Evolutionary conservation across 2,797 vertebrate species (phyloP).

Genomic region (Pangasius krempfi): DNA sequence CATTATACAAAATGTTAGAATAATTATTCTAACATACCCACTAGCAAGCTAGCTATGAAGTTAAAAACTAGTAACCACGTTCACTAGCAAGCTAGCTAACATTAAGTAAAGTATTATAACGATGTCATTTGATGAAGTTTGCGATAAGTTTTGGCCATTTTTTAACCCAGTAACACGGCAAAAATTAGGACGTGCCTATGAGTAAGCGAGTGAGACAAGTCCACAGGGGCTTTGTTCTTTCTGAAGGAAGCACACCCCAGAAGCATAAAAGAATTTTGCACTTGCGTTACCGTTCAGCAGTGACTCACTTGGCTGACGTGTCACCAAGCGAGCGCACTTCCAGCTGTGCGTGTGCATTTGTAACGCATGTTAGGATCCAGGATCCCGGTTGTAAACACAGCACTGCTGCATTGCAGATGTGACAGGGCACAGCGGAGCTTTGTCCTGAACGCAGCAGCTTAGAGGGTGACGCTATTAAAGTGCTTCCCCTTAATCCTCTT

Average conservation of each 20-base stretch:
- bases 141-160: neutral
- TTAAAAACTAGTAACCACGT: neutral
- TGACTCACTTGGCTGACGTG: constrained; percentile 21
- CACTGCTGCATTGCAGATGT: constrained; percentile 47
- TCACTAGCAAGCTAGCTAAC: neutral
- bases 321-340: constrained; percentile 11
- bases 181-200: neutral
- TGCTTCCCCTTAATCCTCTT: constrained; percentile 42
- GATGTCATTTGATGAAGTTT: neutral
- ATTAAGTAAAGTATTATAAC: neutral
- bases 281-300: neutral
- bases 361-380: constrained; percentile 10
- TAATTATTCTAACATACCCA: too few species aligned
- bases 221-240: neutral
- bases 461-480: constrained; percentile 39
- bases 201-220: neutral
- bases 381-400: constrained; percentile 21
- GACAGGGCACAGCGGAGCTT: constrained; percentile 25
- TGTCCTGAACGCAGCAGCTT: constrained; percentile 31
- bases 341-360: constrained; percentile 21
- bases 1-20: neutral
- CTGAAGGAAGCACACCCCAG: neutral
- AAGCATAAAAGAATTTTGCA: neutral
- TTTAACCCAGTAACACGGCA: neutral
- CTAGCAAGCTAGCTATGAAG: neutral